Base-by-base conservation (phyloP, 2,888 invertebrate genomes). In the Platypus cylindrus region DNA sequence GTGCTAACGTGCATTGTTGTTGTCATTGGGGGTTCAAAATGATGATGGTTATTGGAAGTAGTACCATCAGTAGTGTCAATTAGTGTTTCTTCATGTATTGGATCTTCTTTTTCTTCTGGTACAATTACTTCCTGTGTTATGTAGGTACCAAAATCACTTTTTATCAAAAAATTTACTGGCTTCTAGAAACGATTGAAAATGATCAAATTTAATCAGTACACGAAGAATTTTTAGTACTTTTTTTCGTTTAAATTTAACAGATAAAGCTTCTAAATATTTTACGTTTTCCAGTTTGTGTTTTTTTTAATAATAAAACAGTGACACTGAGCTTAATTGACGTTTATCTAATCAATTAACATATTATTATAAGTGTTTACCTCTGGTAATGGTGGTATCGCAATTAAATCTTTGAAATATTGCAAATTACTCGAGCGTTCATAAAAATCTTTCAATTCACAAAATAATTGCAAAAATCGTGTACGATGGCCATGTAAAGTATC, bases 361-460 rank as follows among this genome's bases (percentile, higher is more conserved):
- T 17, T 16, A 13, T 15, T 17, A 13, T 12, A 11, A 22, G 15
- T 17, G 28, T 36, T 46, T 62, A 82, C 82, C 60, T 89, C 81
- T 2, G 97, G 95, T 52, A 98, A 66, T 23, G 81, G 73, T 3
- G 97, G 95, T 47, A 97, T 80, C 34, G 86, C 84, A 40, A 98
- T 87, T 29, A 98, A 71, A 60, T 90, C 87, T 55, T 91, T 86
- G 65, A 97, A 98, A 67, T 98, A 99, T 63, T 98, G 98, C 48
- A 97, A 71, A 49, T 84, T 91, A 53, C 84, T 80, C 8, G 93
- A 85, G 56, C 80, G 87, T 53, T 84, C 79, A 62, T 97, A 98
- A 66, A 98, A 98, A 45, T 77, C 73, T 58, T 89, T 86, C 40
- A 97, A 66, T 54, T 78, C 78, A 51, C 74, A 75, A 63, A 94